Base-by-base conservation (phyloP, 2,113 vertebrate species). In the Brachypteracias leptosomus region DNA sequence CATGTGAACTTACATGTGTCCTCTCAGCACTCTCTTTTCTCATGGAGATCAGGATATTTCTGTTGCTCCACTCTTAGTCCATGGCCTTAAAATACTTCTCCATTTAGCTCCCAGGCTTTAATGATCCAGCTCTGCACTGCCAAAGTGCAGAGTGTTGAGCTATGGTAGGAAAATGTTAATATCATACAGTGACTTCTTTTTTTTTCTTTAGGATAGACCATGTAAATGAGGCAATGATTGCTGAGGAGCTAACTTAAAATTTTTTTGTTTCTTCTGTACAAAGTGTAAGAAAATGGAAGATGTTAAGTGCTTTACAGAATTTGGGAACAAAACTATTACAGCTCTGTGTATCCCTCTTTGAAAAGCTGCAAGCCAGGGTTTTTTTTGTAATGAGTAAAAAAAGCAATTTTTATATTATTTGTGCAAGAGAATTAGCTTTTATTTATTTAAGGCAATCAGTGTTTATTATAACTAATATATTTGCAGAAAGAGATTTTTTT, bases 191-290 rank as follows among this genome's bases (percentile, higher is more conserved):
- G 46, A 9, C 35, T 38, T n/a, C 44, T 35, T 57, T 63, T 49
- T 31, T 57, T 68, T 36, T 42, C 47, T 63, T 58, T 25, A 80
- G 77, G 67, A 83, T 46, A 86, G 29, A 49, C 94, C 44, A 68
- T 62, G 62, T 61, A 93, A 94, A 87, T 63, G 86, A 94, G 75
- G 55, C 46, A 82, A 51, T 95, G 90, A 84, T 35, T 63, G 81
- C 52, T 75, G 55, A 86, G 78, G 80, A 95, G 26, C 21, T 63
- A 80, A 59, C 47, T 88, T 66, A 18, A 38, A 49, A 4, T 67
- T 79, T 92, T n/a, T 88, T 90, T 52, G 2, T 92, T 89, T 94
- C 75, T 38, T 36, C 26, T 38, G 20, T 40, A 79, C 33, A 40
- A 88, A 95, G 49, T 54, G 44, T 54, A 82, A 95, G 78, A 80